Base-by-base conservation (phyloP, 2,113 vertebrate species). In the Notarius quadriscutis region DNA sequence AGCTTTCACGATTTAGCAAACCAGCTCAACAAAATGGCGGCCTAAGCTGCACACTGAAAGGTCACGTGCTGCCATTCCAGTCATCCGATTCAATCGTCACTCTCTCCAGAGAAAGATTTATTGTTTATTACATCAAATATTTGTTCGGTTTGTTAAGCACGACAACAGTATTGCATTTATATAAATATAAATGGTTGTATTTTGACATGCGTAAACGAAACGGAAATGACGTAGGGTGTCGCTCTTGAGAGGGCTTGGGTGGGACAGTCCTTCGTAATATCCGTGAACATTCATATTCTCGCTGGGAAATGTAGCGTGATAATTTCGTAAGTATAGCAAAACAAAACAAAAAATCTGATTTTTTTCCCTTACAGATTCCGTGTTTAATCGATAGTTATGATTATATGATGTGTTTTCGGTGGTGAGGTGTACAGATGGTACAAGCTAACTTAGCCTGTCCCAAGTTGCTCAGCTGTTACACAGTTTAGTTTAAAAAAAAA, bases 161-260 rank as follows among this genome's bases (percentile, higher is more conserved):
- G 34, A 41, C 34, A 41, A 41, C 34, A 30, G 34, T 34, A 34
- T 34, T 34, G 34, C 2, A 34, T 55, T 55, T 55, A 55, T 55
- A 55, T 63, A 25, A 62, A 62, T 62, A 25, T 6, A 63, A 34
- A 34, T 34, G 34, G 1, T 34, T 34, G 1, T 34, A 2, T 34
- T 34, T 34, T 53, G 75, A n/a, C 25, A 7, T 27, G 10, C 12
- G 4, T 60, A 22, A 1, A 22, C 9, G 22, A 60, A 22, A 34
- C 27, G 79, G 79, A 81, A 81, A 22, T 81, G 79, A 81, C 79
- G 57, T 25, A 1, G 50, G 1, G 84, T 86, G 89, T 84, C 27
- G 25, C 86, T 15, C 0, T 65, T 2, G 12, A 20, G 18, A 34
- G 12, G 17, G 72, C 57, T 88, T 87, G 89, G 50, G 25, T 34